Percentiles rank a stretch among this genome's conserved stretches.
These are phyloP conservation scores for Erythrolamprus reginae DNA, from an alignment of 2,113 vertebrate genomes.

Conservation along the genomic window DNA sequence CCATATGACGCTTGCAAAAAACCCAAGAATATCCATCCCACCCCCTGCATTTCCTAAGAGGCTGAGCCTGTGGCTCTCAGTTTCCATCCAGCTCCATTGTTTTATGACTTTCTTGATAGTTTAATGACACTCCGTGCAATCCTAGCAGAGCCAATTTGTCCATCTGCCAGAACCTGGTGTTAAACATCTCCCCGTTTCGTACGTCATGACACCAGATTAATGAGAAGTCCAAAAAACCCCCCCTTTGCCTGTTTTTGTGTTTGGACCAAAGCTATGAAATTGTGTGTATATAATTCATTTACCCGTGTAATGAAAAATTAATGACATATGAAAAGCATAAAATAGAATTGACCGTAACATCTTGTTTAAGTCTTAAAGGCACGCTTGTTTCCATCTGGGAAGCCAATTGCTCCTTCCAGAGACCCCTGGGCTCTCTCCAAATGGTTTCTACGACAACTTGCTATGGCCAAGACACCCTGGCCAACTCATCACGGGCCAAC, in stretches of 20 bases:
- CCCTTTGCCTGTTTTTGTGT: conserved; percentile 16
- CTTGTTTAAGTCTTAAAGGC: conserved; percentile 49
- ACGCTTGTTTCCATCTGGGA: conserved; percentile 26
- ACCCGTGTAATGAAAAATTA: conserved; percentile 47
- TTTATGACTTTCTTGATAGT: conserved; percentile 38
- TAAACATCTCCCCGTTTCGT: conserved; percentile 41
- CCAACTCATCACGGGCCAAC: neutral
- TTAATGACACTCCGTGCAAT: conserved; percentile 24
- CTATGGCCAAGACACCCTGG: neutral
- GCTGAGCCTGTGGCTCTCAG: conserved; percentile 5
- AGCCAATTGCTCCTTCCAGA: conserved; percentile 9
- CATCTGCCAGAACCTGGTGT: conserved; percentile 42
- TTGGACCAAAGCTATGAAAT: conserved; percentile 35
- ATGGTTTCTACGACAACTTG: neutral
- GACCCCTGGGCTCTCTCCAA: neutral
- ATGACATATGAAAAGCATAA: conserved; percentile 50
- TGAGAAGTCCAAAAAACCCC: conserved; percentile 20
- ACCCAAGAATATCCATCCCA: neutral
- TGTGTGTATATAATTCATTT: conserved; percentile 55
- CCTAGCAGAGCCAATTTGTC: conserved; percentile 53
- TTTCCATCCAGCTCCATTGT: conserved; percentile 21
- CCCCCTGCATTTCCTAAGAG: neutral
- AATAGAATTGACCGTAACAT: conserved; percentile 45
- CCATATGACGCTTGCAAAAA: neutral
- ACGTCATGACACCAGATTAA: conserved; percentile 37